Conservation (phyloP, 2,797 vertebrate species). For the Iguana delicatissima region DNA sequence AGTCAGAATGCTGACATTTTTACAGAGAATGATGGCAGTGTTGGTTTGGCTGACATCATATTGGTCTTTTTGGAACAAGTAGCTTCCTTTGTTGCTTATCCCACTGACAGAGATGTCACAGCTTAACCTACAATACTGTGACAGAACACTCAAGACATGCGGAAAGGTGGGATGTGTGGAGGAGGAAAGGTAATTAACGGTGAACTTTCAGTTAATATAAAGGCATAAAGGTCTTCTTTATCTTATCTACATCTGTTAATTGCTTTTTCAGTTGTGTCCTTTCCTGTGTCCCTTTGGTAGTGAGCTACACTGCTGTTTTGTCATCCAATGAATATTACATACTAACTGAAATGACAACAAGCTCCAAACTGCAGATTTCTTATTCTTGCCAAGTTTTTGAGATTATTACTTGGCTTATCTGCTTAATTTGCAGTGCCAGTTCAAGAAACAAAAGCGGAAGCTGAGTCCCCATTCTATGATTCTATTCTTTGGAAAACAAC, state of each 20-base stretch:
- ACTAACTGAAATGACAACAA: background rate
- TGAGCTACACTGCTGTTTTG: background rate
- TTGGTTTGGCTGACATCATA: background rate
- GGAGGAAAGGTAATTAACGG: slow-evolving; percentile 29
- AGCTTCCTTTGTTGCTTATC: background rate
- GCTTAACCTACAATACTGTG: background rate
- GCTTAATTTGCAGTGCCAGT: background rate
- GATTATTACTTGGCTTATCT: background rate
- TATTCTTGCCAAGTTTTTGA: background rate
- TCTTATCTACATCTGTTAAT: background rate
- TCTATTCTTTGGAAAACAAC: background rate
- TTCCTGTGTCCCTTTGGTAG: slow-evolving; percentile 11
- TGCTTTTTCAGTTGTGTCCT: slow-evolving; percentile 15
- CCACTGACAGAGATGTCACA: background rate
- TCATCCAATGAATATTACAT: background rate
- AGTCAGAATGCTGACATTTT: background rate
- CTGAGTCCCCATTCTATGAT: background rate
- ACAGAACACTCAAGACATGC: slow-evolving; percentile 22
- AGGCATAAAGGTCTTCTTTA: slow-evolving; percentile 1
- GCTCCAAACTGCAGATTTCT: background rate
- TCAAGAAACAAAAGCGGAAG: background rate
- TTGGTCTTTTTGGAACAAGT: background rate
- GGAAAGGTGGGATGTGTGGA: slow-evolving; percentile 14
- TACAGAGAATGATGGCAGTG: background rate
- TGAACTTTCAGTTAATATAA: slow-evolving; percentile 15